A percentile compares a stretch with the other conserved stretches of the same genome.
Conservation (phyloP, 2,888 invertebrate genomes). For the Cantharis rustica region DNA sequence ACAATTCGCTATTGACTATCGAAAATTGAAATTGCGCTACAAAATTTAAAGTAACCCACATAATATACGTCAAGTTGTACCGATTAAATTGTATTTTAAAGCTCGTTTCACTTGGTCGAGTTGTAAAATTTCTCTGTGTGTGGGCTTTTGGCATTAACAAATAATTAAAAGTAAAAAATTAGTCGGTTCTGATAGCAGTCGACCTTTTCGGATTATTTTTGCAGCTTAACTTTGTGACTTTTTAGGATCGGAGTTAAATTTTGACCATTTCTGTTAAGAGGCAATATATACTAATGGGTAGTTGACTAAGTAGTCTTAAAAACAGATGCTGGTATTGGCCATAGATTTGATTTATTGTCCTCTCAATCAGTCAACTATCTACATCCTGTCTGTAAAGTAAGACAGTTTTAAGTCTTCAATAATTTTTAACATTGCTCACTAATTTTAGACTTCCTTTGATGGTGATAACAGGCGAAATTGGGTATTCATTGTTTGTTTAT, state of each 20-base stretch:
- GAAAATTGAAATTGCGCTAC: neutral
- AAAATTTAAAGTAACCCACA: neutral
- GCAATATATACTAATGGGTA: neutral
- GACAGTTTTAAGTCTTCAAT: neutral
- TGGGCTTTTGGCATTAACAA: neutral
- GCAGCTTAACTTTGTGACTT: neutral
- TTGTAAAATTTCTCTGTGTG: too few species aligned
- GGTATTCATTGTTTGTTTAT: neutral
- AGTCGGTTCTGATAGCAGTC: neutral
- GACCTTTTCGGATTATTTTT: neutral
- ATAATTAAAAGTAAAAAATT: neutral
- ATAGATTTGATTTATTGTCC: neutral
- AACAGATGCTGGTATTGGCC: slow-evolving; percentile 1
- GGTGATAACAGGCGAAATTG: neutral
- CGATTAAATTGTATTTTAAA: too few species aligned
- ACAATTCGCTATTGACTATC: neutral
- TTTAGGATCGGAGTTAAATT: neutral
- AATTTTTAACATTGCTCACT: neutral
- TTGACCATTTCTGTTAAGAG: neutral
- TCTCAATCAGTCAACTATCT: neutral
- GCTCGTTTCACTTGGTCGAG: too few species aligned
- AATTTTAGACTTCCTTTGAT: neutral
- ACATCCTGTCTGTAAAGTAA: neutral
- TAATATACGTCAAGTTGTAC: too few species aligned
- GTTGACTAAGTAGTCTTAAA: neutral